phyloP scores from a whole-genome alignment of 2,888 invertebrate species.

The Pachliopta kotzebuea region DNA sequence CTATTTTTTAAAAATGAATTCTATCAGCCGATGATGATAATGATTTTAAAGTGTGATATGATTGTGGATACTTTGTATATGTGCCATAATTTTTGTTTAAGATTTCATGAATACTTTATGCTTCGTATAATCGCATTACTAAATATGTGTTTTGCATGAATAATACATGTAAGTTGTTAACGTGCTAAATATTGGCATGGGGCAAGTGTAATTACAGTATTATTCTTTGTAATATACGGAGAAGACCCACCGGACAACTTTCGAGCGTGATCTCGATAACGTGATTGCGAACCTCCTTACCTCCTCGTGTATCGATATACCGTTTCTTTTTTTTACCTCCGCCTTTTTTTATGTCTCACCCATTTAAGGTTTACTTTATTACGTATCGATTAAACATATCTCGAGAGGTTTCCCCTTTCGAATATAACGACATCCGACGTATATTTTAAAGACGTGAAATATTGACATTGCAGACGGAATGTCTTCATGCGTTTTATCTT shows the following conservation, averaged over 20 bases:
- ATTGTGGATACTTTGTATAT: no score
- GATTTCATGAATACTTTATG: no score
- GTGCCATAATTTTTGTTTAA: no score
- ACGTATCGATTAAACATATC: slow-evolving; percentile 21
- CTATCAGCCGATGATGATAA: no score
- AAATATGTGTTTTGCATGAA: no score
- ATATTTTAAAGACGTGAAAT: slow-evolving; percentile 6
- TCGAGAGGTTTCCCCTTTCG: slow-evolving; percentile 18
- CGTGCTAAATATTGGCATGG: neutral
- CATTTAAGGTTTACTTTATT: slow-evolving; percentile 29
- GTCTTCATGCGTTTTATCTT: slow-evolving; percentile 5
- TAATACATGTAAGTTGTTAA: neutral
- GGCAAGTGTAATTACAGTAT: neutral
- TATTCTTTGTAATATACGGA: slow-evolving; percentile 5
- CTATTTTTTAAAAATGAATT: no score
- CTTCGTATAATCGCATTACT: no score
- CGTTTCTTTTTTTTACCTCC: slow-evolving; percentile 12
- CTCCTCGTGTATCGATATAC: slow-evolving; percentile 17
- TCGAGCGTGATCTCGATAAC: slow-evolving; percentile 16
- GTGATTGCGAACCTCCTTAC: slow-evolving; percentile 15
- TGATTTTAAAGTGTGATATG: no score
- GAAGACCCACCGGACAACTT: slow-evolving; percentile 22
- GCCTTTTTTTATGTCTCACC: slow-evolving; percentile 12
- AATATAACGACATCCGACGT: slow-evolving; percentile 25
- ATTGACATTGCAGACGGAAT: neutral